Conservation (phyloP, 2,113 vertebrate genomes). For the Albula glossodonta region DNA sequence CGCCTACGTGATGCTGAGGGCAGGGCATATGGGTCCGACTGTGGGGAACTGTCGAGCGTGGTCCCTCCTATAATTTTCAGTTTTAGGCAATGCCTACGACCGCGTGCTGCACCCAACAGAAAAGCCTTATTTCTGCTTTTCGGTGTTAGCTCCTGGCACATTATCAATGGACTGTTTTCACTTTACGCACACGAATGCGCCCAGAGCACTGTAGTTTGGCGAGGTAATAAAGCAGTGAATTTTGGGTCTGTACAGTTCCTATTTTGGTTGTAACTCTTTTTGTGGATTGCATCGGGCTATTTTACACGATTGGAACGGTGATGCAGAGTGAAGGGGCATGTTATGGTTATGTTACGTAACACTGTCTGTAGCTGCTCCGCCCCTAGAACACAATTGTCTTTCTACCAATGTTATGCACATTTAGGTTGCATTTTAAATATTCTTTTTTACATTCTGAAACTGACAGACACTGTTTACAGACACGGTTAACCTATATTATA, state of each 20-base stretch:
- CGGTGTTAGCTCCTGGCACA: neutral
- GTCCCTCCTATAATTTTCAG: neutral
- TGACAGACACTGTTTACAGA: no score
- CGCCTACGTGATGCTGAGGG: constrained; percentile 13
- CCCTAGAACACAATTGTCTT: neutral
- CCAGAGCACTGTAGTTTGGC: neutral
- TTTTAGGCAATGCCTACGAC: neutral
- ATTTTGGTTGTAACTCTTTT: neutral
- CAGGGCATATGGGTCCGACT: neutral
- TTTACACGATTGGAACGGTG: neutral
- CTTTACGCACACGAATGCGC: neutral
- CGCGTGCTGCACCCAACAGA: neutral
- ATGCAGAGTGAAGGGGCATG: neutral
- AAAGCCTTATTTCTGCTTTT: neutral
- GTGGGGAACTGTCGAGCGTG: neutral
- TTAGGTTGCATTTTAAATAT: neutral
- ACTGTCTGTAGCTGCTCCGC: neutral
- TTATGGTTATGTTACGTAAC: constrained; percentile 4
- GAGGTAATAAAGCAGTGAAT: no score
- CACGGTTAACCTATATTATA: no score
- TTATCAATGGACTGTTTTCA: neutral
- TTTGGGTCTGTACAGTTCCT: neutral
- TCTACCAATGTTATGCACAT: neutral
- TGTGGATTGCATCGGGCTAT: no score
- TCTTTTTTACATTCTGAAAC: neutral